Percentiles rank a stretch among this genome's conserved stretches.
Evolutionary conservation across 2,888 invertebrate species (phyloP).

Genomic region (Lithosia quadra): DNA sequence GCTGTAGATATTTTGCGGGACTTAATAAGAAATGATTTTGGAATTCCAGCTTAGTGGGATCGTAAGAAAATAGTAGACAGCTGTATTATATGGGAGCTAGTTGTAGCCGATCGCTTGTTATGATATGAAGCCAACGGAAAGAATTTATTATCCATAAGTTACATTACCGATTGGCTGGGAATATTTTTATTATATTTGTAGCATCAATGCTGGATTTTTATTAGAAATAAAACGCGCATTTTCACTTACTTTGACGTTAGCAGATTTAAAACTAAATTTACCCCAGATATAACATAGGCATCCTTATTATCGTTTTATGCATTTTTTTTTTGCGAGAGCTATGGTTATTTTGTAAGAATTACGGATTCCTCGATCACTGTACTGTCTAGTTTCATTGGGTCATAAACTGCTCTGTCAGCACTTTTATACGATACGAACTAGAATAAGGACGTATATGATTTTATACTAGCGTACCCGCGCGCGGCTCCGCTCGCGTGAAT

Average conservation of each 20-base stretch:
- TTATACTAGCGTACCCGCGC: too few relatives aligned
- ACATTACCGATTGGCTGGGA: background rate
- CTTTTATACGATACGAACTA: too few relatives aligned
- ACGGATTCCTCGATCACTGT: too few relatives aligned
- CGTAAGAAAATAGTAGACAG: slow-evolving; percentile 15
- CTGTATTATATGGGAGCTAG: slow-evolving; percentile 12
- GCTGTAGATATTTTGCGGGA: slow-evolving; percentile 25
- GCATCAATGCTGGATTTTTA: background rate
- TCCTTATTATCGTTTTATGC: too few relatives aligned
- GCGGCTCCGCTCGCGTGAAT: too few relatives aligned
- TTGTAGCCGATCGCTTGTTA: slow-evolving; percentile 5
- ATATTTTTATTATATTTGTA: background rate
- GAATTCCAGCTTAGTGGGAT: slow-evolving; percentile 14
- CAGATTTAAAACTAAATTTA: too few relatives aligned
- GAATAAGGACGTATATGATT: too few relatives aligned
- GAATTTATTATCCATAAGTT: background rate
- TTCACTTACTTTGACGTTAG: background rate
- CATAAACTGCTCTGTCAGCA: too few relatives aligned
- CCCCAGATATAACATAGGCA: too few relatives aligned
- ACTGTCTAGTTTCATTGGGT: too few relatives aligned
- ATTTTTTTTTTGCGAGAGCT: too few relatives aligned
- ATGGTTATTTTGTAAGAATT: too few relatives aligned
- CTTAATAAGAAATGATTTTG: slow-evolving; percentile 31
- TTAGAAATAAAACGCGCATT: background rate
- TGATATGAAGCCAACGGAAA: background rate